A percentile compares a stretch with the other conserved stretches of the same genome.
phyloP scores from a whole-genome alignment of 2,113 vertebrate genomes.

The Eulemur rufifrons region DNA sequence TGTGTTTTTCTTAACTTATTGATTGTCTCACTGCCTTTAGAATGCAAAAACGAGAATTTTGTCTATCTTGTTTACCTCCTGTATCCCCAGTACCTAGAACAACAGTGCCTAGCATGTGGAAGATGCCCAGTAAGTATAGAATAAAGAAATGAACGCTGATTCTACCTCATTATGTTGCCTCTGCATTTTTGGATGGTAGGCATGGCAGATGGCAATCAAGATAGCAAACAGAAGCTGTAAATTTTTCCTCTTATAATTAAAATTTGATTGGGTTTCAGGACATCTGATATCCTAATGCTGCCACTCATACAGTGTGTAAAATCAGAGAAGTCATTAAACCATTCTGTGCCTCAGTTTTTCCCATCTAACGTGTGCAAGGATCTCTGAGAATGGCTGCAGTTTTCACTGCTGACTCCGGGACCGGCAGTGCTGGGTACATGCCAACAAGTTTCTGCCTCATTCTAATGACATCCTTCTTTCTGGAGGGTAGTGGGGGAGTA shows the following conservation, averaged over 20 bases:
- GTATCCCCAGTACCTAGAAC: background rate
- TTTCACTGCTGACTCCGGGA: background rate
- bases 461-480: background rate
- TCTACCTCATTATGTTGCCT: background rate
- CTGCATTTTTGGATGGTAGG: background rate
- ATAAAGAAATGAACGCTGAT: background rate
- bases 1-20: background rate
- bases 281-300: background rate
- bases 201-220: background rate
- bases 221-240: background rate
- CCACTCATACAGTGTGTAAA: background rate
- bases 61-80: background rate
- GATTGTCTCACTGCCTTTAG: background rate
- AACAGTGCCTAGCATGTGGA: background rate
- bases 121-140: background rate
- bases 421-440: background rate
- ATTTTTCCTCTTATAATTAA: background rate
- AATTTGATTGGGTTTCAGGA: background rate
- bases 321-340: background rate
- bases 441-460: background rate
- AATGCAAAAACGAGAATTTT: constrained; percentile 7
- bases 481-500: background rate
- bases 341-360: background rate
- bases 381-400: background rate
- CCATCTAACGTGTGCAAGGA: background rate